Conservation (phyloP, 2,888 invertebrate species). For the Drosophila meridionalis region DNA sequence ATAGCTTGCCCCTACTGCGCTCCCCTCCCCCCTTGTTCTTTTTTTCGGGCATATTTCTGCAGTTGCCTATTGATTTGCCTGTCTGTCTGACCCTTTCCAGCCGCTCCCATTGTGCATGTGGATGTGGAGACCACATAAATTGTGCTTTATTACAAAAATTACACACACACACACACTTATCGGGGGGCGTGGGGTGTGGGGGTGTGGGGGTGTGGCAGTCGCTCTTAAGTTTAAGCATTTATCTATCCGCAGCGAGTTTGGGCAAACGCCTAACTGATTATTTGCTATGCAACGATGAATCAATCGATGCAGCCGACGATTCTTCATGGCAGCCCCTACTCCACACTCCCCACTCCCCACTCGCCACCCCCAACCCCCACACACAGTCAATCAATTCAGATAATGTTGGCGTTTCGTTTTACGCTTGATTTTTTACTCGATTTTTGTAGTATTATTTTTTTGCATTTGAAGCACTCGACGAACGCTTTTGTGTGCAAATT, state of each 20-base stretch:
- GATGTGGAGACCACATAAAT: constrained; percentile 60
- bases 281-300: constrained; percentile 11
- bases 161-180: constrained; percentile 47
- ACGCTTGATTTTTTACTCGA: constrained; percentile 26
- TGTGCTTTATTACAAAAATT: constrained; percentile 73
- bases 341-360: not conserved
- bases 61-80: constrained; percentile 37
- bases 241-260: constrained; percentile 28
- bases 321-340: not conserved
- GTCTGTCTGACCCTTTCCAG: constrained; percentile 74
- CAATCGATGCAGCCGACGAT: constrained; percentile 10
- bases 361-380: not conserved
- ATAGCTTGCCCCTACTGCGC: not conserved
- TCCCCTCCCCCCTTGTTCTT: constrained; percentile 14
- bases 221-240: constrained; percentile 59
- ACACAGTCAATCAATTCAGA: constrained; percentile 33
- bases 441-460: not conserved
- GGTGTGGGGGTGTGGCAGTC: not conserved
- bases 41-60: constrained; percentile 23
- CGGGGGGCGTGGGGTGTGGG: not conserved
- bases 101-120: constrained; percentile 20
- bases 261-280: constrained; percentile 33
- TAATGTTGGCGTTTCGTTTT: constrained; percentile 39
- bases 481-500: constrained; percentile 71
- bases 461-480: constrained; percentile 63